Evolutionary conservation across 2,797 vertebrate species (phyloP), one percentile per base, ranked within the genome.

Genomic region (Zonotrichia albicollis): DNA sequence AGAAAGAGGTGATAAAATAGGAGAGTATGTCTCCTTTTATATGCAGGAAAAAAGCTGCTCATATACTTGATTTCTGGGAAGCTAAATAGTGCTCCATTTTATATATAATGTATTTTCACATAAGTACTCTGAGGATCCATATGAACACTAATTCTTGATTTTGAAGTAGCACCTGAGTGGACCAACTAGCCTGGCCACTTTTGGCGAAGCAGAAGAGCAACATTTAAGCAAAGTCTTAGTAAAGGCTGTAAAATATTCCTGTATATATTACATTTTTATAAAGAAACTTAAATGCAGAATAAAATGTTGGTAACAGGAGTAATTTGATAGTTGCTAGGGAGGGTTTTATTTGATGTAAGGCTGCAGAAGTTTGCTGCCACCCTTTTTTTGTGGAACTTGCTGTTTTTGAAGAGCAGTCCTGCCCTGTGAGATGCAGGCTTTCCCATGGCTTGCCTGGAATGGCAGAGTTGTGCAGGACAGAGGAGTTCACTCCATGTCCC

Each of bases 401-500:
- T 10, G 16, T 1, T 83, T 87, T 51, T 68, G 73, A 84, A 20
- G 75, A 64, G 34, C 48, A 34, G 15, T 27, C 42, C 48, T 78
- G 48, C 45, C 21, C 25, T 61, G 3, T 34, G 50, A 75, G 38
- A 29, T 67, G 14, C 18, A 27, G 6, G 19, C 11, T 71, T 82
- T 13, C 5, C 32, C 17, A 4, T 11, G 30, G 30, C 55, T 64
- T 79, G 12, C 64, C 21, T 57, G 4, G 48, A 57, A 26, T 16
- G 32, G 5, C 16, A 4, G 3, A 32, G 18, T 42, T 60, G 46
- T 74, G 51, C 57, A 30, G 60, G 64, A 8, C 0, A 0, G 9
- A 16, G 13, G 20, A 25, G 43, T 32, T 91, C 21, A 6, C 26
- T 45, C 1, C 1, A 1, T 78, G 46, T 64, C 57, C 0, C 0